A percentile compares a stretch with the other conserved stretches of the same genome.
phyloP scores from a whole-genome alignment of 2,797 vertebrate genomes.

The Pteropus rufus region DNA sequence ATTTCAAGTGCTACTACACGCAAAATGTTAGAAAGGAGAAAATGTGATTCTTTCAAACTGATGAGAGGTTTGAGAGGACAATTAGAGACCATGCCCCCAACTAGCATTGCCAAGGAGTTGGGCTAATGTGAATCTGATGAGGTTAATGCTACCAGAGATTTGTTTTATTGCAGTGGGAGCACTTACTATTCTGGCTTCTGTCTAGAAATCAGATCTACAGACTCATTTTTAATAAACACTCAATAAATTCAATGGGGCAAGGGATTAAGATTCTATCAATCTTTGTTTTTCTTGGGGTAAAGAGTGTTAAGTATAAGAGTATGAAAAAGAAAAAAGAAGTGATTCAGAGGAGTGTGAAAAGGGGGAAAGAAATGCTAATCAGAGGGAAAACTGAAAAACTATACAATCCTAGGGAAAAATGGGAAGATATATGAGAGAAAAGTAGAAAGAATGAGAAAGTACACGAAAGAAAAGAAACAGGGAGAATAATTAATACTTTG shows the following conservation, averaged over 20 bases:
- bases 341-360: slow-evolving; percentile 57
- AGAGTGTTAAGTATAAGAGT: background rate
- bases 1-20: background rate
- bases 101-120: background rate
- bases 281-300: background rate
- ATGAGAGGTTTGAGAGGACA: background rate
- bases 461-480: slow-evolving; percentile 58
- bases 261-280: background rate
- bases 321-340: background rate
- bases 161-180: background rate
- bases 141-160: background rate
- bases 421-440: background rate
- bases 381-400: slow-evolving; percentile 70
- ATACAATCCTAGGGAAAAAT: slow-evolving; percentile 50
- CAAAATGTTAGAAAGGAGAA: background rate
- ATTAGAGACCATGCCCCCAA: background rate
- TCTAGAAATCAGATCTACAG: slow-evolving; percentile 19
- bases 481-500: slow-evolving; percentile 59
- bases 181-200: background rate
- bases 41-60: background rate
- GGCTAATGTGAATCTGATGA: background rate
- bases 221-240: background rate
- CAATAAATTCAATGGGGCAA: slow-evolving; percentile 31
- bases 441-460: slow-evolving; percentile 40
- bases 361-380: slow-evolving; percentile 68